A percentile compares a stretch with the other conserved stretches of the same genome.
Conservation (phyloP, 2,888 invertebrate genomes). For the Labia minor region DNA sequence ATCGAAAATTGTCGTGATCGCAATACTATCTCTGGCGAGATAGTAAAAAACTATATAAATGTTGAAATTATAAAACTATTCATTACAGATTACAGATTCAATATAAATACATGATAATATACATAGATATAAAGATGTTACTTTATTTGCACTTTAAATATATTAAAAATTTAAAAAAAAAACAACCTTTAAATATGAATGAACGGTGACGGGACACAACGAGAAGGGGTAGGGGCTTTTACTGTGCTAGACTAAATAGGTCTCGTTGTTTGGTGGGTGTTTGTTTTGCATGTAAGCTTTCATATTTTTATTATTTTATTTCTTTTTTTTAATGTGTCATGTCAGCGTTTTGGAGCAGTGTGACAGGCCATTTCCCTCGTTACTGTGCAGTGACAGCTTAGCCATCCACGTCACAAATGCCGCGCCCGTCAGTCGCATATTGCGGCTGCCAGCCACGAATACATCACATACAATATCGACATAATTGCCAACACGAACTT, state of each 20-base stretch:
- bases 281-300: constrained; percentile 2
- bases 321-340: constrained; percentile 22
- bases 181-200: too few species aligned
- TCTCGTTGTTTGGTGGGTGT: background rate
- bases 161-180: too few species aligned
- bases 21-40: too few species aligned
- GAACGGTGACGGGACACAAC: too few species aligned
- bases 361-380: constrained; percentile 25
- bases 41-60: too few species aligned
- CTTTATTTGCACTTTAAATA: too few species aligned
- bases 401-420: constrained; percentile 19
- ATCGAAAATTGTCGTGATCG: too few species aligned
- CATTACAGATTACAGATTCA: too few species aligned
- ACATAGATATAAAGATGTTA: too few species aligned
- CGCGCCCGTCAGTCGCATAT: background rate
- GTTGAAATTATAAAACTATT: too few species aligned
- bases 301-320: constrained; percentile 1
- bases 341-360: constrained; percentile 23
- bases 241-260: background rate
- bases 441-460: background rate
- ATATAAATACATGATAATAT: too few species aligned
- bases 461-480: constrained; percentile 3
- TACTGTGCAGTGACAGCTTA: constrained; percentile 22
- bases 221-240: too few species aligned
- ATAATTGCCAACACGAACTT: constrained; percentile 1